Evolutionary conservation across 2,888 invertebrate species (phyloP).

Genomic region (Patella depressa): DNA sequence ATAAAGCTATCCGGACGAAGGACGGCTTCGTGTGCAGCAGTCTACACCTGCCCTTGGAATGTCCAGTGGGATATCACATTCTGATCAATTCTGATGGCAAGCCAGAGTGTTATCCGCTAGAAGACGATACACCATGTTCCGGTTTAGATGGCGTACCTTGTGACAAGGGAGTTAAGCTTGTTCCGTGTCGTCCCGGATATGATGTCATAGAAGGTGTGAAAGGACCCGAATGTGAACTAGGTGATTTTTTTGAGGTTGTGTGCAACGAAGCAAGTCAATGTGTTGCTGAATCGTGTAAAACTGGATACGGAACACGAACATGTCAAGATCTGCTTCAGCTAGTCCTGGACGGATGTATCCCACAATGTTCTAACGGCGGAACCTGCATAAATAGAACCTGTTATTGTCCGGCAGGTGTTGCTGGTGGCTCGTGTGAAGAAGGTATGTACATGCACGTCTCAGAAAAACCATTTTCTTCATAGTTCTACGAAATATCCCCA

Average conservation of each 20-base stretch:
- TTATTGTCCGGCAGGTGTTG: constrained; percentile 48
- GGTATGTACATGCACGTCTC: constrained; percentile 32
- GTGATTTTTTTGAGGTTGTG: constrained; percentile 17
- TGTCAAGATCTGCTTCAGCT: constrained; percentile 37
- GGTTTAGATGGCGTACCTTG: constrained; percentile 1
- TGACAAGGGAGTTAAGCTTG: not conserved
- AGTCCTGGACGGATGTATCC: constrained; percentile 44
- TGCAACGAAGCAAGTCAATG: constrained; percentile 3
- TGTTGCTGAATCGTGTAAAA: constrained; percentile 2
- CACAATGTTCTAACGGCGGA: constrained; percentile 56
- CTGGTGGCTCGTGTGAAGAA: constrained; percentile 46
- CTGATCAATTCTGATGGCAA: not conserved
- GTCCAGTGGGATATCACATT: constrained; percentile 34
- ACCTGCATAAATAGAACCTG: constrained; percentile 46
- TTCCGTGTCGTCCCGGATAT: constrained; percentile 19
- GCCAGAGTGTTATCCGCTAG: constrained; percentile 4
- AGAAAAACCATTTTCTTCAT: too few relatives aligned
- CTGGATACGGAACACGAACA: constrained; percentile 20
- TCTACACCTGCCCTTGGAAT: constrained; percentile 27
- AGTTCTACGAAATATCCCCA: too few relatives aligned
- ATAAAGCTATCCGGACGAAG: constrained; percentile 26
- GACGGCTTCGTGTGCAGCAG: constrained; percentile 33
- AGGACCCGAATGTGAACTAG: constrained; percentile 14
- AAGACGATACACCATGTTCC: not conserved
- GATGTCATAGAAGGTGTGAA: not conserved